Conservation (phyloP, 1,140 invertebrate genomes). For the Leptopilina clavipes region DNA sequence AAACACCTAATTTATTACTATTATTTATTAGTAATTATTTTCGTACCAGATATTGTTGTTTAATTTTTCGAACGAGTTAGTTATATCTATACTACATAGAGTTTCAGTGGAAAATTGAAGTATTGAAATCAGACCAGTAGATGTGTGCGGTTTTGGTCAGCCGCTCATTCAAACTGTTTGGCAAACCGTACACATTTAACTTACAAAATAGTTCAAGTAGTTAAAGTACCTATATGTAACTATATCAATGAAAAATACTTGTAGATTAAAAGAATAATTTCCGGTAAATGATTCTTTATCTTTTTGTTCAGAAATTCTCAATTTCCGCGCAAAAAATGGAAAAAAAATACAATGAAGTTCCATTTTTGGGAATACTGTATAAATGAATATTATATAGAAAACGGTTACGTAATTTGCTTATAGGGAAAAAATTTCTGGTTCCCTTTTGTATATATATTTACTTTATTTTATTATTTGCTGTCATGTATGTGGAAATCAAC, state of each 20-base stretch:
- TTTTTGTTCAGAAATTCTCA: not conserved
- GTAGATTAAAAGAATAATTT: not conserved
- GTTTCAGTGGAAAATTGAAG: not conserved
- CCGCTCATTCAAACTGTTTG: constrained; percentile 2
- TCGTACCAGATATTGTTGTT: not conserved
- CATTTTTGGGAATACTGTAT: too few species aligned
- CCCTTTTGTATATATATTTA: too few species aligned
- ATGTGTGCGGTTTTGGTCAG: constrained; percentile 16
- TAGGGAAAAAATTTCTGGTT: not conserved
- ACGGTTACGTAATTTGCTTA: not conserved
- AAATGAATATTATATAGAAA: too few species aligned
- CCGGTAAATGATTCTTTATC: too few species aligned
- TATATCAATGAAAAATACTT: not conserved
- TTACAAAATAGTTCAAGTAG: not conserved
- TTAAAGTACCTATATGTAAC: too few species aligned
- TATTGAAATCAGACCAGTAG: constrained; percentile 6
- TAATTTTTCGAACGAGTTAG: not conserved
- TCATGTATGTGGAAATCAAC: not conserved
- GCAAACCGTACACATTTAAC: not conserved
- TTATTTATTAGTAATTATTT: too few species aligned
- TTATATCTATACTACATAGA: not conserved
- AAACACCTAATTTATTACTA: too few species aligned
- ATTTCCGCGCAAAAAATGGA: too few species aligned
- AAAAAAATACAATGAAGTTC: too few species aligned
- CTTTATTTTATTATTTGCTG: constrained; percentile 18